These are phyloP conservation scores for Byasa hedistus DNA, from an alignment of 2,888 invertebrate genomes.

Conservation along the genomic window DNA sequence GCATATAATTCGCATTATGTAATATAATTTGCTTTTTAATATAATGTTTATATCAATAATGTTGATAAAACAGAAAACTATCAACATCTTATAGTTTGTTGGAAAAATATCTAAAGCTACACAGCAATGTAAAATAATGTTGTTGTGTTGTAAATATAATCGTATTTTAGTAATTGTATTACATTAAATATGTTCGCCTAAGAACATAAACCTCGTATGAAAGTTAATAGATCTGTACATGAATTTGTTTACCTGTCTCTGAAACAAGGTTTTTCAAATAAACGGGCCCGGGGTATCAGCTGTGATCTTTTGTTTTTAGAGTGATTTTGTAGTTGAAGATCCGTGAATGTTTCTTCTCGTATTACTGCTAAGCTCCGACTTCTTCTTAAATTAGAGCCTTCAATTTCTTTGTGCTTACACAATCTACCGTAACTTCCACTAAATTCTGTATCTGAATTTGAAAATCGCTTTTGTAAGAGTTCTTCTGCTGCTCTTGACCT, in stretches of 20 bases:
- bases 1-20: too few species aligned
- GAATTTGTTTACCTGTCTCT: slow-evolving; percentile 83
- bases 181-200: too few species aligned
- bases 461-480: slow-evolving; percentile 66
- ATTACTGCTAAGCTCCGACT: slow-evolving; percentile 88
- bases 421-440: slow-evolving; percentile 73
- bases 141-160: too few species aligned
- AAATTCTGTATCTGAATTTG: slow-evolving; percentile 73
- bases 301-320: slow-evolving; percentile 85
- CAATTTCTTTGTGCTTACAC: slow-evolving; percentile 73
- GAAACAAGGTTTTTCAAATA: slow-evolving; percentile 87
- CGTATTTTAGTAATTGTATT: too few species aligned
- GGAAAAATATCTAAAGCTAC: too few species aligned
- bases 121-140: too few species aligned
- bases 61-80: too few species aligned
- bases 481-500: slow-evolving; percentile 73
- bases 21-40: too few species aligned
- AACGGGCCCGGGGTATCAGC: slow-evolving; percentile 88
- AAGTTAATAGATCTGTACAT: background rate
- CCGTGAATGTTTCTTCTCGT: slow-evolving; percentile 87
- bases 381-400: slow-evolving; percentile 80
- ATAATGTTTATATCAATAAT: too few species aligned
- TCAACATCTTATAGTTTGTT: too few species aligned
- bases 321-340: slow-evolving; percentile 82
- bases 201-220: too few species aligned